Base-by-base conservation (phyloP, 2,797 vertebrate species). In the Halcyon badia region DNA sequence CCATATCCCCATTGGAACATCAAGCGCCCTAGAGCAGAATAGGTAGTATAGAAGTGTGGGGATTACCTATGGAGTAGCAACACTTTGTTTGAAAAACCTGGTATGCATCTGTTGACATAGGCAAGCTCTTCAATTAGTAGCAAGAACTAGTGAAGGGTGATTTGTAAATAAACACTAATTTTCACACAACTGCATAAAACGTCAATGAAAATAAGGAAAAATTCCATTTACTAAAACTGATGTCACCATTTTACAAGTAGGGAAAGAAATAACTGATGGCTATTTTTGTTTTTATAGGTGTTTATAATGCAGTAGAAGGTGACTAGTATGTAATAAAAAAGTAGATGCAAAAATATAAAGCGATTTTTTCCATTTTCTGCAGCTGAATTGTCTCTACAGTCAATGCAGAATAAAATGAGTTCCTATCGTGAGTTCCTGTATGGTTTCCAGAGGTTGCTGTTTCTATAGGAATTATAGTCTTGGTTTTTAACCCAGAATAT, bases 141-240 rank as follows among this genome's bases (percentile, higher is more conserved):
- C 35, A 65, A 54, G 49, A 69, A 35, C 22, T 62, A 37, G 4
- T 58, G 52, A 33, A 41, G 25, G 65, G 11, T 90, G 35, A 66
- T 37, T 64, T 62, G 56, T 57, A 69, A 72, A 94, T 62, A 6
- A 41, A 41, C 41, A 7, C 41, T 80, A 87, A 77, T 71, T 80
- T 96, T 89, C 61, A 48, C 9, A n/a, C 44, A 33, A 89, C 22
- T 65, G n/a, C 49, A 31, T 51, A 48, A 71, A 94, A 78, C 35
- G 8, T 83, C 81, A 92, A 54, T 65, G 58, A 71, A 91, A 89
- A 80, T 82, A 94, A 85, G 37, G 70, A 94, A 95, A 87, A 35
- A 65, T 79, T 71, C 71, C 39, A 64, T 94, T 94, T 82, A 75
- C 73, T 94, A 85, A 90, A 91, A 93, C 70, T 54, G 37, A 76